phyloP scores from a whole-genome alignment of 2,888 invertebrate genomes.

The Erynnis tages region DNA sequence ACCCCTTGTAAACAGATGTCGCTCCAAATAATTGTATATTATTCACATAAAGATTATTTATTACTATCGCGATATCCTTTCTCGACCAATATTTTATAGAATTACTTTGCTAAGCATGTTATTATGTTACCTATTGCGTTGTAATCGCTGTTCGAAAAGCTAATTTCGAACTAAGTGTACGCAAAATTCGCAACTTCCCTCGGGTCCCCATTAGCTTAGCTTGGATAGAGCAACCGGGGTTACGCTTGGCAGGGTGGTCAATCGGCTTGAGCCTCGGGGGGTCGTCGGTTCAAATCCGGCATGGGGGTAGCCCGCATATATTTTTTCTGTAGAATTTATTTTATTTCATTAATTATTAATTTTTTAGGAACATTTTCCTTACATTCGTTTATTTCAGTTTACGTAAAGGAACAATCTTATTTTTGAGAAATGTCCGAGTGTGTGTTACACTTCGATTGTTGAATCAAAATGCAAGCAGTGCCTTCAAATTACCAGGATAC shows the following conservation, averaged over 20 bases:
- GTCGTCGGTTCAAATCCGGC: slow-evolving; percentile 25
- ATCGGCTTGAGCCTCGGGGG: slow-evolving; percentile 18
- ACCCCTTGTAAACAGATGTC: too few species aligned
- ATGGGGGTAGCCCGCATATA: slow-evolving; percentile 1
- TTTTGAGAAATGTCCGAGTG: background rate
- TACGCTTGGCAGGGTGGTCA: slow-evolving; percentile 13
- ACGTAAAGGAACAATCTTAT: background rate
- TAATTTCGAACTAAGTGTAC: too few species aligned
- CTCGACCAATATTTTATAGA: too few species aligned
- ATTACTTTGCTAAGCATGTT: too few species aligned
- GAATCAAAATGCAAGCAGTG: background rate
- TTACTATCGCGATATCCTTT: too few species aligned
- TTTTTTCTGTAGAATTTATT: background rate
- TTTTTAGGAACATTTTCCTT: background rate
- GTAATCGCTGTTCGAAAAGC: too few species aligned
- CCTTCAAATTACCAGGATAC: background rate
- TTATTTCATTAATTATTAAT: background rate
- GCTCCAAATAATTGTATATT: too few species aligned
- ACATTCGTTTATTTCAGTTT: background rate
- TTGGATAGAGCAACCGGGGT: slow-evolving; percentile 20
- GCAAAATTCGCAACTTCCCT: background rate
- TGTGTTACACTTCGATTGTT: too few species aligned
- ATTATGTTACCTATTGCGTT: too few species aligned
- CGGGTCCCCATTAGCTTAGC: slow-evolving; percentile 19
- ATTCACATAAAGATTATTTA: too few species aligned